Conservation (phyloP, 2,113 vertebrate species). For the Megalops atlanticus region DNA sequence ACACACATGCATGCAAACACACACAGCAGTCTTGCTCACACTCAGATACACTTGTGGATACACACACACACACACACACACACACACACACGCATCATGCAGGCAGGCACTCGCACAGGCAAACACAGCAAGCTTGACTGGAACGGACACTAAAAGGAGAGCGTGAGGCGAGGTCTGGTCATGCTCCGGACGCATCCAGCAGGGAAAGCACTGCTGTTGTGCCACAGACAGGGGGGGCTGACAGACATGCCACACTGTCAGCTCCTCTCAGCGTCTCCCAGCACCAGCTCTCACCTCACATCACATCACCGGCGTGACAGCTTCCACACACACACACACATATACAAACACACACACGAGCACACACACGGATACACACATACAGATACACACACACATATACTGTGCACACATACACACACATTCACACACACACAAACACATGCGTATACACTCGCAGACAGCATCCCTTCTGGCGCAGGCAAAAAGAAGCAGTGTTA, state of each 20-base stretch:
- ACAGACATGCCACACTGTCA: neutral
- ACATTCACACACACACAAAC: conserved; percentile 12
- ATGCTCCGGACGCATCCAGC: neutral
- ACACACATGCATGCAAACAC: conserved; percentile 1
- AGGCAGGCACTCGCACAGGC: neutral
- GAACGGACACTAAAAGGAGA: neutral
- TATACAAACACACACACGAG: neutral
- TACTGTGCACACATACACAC: neutral
- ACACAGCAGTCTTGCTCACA: neutral
- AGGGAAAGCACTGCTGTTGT: neutral
- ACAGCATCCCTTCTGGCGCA: no score
- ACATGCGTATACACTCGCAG: conserved; percentile 3
- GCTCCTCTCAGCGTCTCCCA: neutral
- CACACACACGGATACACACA: neutral
- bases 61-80: conserved; percentile 9
- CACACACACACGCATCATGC: neutral
- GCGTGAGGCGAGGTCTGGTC: neutral
- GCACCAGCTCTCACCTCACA: neutral
- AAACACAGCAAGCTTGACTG: neutral
- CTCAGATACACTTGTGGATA: neutral
- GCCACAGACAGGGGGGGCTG: neutral
- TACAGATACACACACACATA: conserved; percentile 1
- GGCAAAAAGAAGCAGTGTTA: no score
- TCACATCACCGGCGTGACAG: neutral
- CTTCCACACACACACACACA: neutral